Base-by-base conservation (phyloP, 1,140 invertebrate genomes). In the Physella acuta region DNA sequence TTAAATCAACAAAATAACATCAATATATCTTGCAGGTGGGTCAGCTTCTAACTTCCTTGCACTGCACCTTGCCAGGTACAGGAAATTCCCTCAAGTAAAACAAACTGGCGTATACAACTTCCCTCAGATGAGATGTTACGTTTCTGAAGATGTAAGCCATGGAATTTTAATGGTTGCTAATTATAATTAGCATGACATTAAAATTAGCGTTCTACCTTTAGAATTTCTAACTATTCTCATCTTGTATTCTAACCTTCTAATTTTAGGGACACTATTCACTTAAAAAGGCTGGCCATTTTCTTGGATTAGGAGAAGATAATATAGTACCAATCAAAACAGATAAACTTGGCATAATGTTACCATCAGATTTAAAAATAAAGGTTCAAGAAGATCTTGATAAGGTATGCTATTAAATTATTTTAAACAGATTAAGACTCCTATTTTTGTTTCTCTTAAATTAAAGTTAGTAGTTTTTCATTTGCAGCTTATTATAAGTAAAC, bases 31-130 rank as follows among this genome's bases (percentile, higher is more conserved):
- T 30, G 8, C 33, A 93, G 95, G 96, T 77, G 97, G 97, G 14
- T 97, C 95, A 0, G 94, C 98, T 78, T 96, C 95, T 51, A 99
- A 98, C 85, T 87, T 99, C 74, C 98, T 99, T 85, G 96, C 95
- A 20, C 96, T 82, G 86, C 98, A 78, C 92, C 91, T 84, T 2
- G 97, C 96, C 0, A 90, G 97, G 31, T 95, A 97, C 83, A 92
- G 92, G 86, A 92, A 93, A 90, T 97, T 95, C 86, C 97, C 97
- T 3, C 88, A 92, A 67, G 94, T 96, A 84, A 99, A 99, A 86
- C 91, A 93, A 79, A 91, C 93, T 76, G 97, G 97, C 0, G 89
- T 97, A 70, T 89, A 90, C 70, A 90, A 91, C 55, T 89, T 96
- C 63, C 91, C 92, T 60, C 93, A 94, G 75, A 87, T 99, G 66